Evolutionary conservation across 2,888 invertebrate species (phyloP).

Genomic region (Bellardia pandia): DNA sequence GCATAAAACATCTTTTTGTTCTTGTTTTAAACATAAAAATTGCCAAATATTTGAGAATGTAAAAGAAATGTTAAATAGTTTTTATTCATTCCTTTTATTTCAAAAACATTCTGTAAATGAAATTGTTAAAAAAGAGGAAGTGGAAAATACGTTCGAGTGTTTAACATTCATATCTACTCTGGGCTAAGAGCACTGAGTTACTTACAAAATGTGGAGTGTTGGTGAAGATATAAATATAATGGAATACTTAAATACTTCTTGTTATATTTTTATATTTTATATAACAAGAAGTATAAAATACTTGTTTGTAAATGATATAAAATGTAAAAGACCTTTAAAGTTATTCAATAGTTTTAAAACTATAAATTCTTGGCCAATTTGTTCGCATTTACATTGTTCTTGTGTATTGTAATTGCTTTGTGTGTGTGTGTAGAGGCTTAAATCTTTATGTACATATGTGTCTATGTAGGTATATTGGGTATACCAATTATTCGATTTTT

Average conservation of each 20-base stretch:
- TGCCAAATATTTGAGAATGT: conserved; percentile 11
- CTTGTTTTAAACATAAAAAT: neutral
- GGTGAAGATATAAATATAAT: conserved; percentile 8
- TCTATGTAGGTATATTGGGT: too few relatives aligned
- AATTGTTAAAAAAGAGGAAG: neutral
- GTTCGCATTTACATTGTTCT: conserved; percentile 26
- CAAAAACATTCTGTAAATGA: neutral
- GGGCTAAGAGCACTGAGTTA: neutral
- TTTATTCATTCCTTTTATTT: neutral
- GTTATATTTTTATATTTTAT: neutral
- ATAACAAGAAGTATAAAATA: neutral
- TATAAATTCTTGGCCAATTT: conserved; percentile 62
- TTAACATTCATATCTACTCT: neutral
- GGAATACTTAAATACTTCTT: conserved; percentile 45
- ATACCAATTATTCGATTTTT: too few relatives aligned
- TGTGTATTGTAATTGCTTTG: neutral
- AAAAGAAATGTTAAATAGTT: conserved; percentile 14
- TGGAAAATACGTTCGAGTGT: neutral
- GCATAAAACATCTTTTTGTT: neutral
- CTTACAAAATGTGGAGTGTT: neutral
- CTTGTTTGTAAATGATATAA: neutral
- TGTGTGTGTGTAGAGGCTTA: neutral
- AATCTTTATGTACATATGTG: too few relatives aligned
- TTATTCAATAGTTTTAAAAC: conserved; percentile 54
- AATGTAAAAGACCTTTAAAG: conserved; percentile 37